Evolutionary conservation across 2,888 invertebrate species (phyloP).

Genomic region (Amblyjoppa fuscipennis): DNA sequence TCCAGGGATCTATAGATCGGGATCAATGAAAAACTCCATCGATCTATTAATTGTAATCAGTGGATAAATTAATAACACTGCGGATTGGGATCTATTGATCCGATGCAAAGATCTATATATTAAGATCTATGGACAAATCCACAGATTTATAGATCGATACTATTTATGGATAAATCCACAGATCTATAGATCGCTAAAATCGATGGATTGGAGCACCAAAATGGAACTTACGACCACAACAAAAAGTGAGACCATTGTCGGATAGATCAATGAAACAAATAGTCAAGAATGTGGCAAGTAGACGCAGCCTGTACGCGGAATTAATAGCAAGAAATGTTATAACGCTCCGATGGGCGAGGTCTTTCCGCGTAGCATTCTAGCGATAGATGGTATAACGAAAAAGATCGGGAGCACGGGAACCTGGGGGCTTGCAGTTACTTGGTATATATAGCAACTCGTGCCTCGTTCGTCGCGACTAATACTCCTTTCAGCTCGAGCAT

Average conservation of each 20-base stretch:
- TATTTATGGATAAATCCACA: background rate
- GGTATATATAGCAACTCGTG: slow-evolving; percentile 8
- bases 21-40: background rate
- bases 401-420: slow-evolving; percentile 18
- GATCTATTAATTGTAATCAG: background rate
- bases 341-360: background rate
- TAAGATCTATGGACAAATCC: background rate
- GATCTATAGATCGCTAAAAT: background rate
- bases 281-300: background rate
- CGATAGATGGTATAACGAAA: slow-evolving; percentile 11
- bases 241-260: background rate
- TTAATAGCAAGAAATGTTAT: background rate
- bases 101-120: too few relatives aligned
- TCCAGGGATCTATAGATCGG: background rate
- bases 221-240: background rate
- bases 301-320: background rate
- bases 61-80: too few relatives aligned
- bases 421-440: slow-evolving; percentile 1
- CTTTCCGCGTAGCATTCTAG: slow-evolving; percentile 13
- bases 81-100: too few relatives aligned
- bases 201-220: background rate
- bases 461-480: slow-evolving; percentile 8
- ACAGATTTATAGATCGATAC: background rate
- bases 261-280: background rate
- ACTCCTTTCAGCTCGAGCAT: background rate